A percentile compares a stretch with the other conserved stretches of the same genome.
These are phyloP conservation scores for Resseliella maxima DNA, from an alignment of 2,888 invertebrate species.

Conservation along the genomic window DNA sequence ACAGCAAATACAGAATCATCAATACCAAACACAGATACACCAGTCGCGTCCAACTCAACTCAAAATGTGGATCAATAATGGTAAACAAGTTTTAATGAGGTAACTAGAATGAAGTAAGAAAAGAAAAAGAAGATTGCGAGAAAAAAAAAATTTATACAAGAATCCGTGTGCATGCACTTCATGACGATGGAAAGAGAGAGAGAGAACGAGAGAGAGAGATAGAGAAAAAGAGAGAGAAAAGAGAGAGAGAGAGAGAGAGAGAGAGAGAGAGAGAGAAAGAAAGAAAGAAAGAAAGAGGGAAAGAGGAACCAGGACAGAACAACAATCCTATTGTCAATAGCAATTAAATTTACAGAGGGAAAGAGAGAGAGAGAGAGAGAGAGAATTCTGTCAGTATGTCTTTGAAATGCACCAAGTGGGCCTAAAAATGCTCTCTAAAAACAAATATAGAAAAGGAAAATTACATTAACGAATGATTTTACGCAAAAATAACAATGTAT, in stretches of 20 bases:
- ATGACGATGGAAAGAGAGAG: too few relatives aligned
- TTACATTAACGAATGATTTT: not conserved
- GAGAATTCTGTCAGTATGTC: not conserved
- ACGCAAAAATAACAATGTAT: too few relatives aligned
- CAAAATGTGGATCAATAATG: conserved; percentile 21
- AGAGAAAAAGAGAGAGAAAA: not conserved
- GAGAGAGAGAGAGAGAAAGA: too few relatives aligned
- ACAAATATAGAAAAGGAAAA: not conserved
- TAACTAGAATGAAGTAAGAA: conserved; percentile 20
- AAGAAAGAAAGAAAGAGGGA: not conserved
- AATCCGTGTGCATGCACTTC: too few relatives aligned
- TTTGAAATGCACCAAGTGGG: not conserved
- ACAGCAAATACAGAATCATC: not conserved
- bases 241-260: too few relatives aligned
- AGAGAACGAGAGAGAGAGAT: too few relatives aligned
- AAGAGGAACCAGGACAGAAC: too few relatives aligned
- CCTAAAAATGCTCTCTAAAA: not conserved
- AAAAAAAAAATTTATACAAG: not conserved
- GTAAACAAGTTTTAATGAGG: conserved; percentile 45
- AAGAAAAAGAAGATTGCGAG: not conserved
- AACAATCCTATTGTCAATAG: too few relatives aligned
- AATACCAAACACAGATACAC: not conserved
- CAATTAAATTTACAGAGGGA: too few relatives aligned
- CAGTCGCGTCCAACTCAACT: not conserved
- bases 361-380: too few relatives aligned